phyloP scores from a whole-genome alignment of 2,888 invertebrate genomes.

The Lagria hirta region DNA sequence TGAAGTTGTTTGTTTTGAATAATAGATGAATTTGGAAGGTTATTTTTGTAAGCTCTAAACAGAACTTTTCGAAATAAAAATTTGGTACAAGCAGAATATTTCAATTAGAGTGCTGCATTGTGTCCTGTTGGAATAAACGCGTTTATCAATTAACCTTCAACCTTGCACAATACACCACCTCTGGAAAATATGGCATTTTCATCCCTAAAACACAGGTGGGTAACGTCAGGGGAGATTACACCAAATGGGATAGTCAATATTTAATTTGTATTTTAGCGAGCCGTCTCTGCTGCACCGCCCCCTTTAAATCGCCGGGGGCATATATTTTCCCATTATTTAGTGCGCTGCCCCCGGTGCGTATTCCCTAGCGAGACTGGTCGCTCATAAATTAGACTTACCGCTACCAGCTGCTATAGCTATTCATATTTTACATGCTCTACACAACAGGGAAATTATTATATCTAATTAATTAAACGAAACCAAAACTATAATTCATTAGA shows the following conservation, averaged over 20 bases:
- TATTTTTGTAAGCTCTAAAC: too few species aligned
- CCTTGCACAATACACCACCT: too few species aligned
- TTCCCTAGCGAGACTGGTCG: conserved; percentile 30
- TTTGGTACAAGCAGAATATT: too few species aligned
- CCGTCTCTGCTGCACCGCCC: conserved; percentile 3
- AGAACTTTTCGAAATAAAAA: too few species aligned
- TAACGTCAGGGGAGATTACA: conserved; percentile 12
- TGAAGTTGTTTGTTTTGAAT: too few species aligned
- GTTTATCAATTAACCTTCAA: too few species aligned
- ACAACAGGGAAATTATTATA: conserved; percentile 41
- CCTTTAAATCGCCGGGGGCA: conserved; percentile 23
- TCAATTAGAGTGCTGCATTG: too few species aligned
- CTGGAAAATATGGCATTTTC: too few species aligned
- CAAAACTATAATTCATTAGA: conserved; percentile 21
- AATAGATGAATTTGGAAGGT: too few species aligned
- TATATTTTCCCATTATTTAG: conserved; percentile 31
- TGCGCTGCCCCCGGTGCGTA: conserved; percentile 23
- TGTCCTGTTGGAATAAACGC: too few species aligned
- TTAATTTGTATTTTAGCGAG: conserved; percentile 30
- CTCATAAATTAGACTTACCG: conserved; percentile 40
- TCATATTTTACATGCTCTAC: conserved; percentile 41
- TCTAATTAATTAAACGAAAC: conserved; percentile 39
- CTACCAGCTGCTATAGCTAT: conserved; percentile 40
- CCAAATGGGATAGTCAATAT: conserved; percentile 30
- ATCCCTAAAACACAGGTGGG: too few species aligned